phyloP scores from a whole-genome alignment of 1,140 invertebrate species.

The Maconellicoccus hirsutus region DNA sequence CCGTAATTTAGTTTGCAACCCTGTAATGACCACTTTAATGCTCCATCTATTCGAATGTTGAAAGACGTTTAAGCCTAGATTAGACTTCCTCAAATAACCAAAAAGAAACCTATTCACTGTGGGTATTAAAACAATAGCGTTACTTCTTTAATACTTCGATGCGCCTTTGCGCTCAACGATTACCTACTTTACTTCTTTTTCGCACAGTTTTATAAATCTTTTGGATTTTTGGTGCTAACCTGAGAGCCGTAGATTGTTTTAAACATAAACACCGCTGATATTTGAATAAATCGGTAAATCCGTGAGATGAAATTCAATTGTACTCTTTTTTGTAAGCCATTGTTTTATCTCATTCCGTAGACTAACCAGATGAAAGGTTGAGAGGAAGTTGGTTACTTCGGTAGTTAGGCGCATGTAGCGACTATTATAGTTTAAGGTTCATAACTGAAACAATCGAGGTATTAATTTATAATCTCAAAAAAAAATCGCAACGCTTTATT shows the following conservation, averaged over 20 bases:
- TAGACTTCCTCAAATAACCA: background rate
- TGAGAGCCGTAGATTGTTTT: background rate
- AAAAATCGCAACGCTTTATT: no score
- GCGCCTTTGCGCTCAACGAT: background rate
- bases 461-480: no score
- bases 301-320: background rate
- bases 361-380: no score
- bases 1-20: background rate
- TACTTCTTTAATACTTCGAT: background rate
- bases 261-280: background rate
- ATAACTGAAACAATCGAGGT: no score
- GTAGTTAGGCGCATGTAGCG: no score
- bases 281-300: background rate
- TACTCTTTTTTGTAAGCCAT: no score
- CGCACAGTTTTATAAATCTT: background rate
- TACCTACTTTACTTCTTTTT: background rate
- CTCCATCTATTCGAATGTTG: background rate
- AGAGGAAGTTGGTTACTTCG: no score
- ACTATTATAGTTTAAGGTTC: no score
- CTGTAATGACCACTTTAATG: background rate
- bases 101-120: background rate
- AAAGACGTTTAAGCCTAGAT: background rate
- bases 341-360: no score
- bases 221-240: background rate
- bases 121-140: background rate